Base-by-base conservation (phyloP, 37 sponge, comb jelly and placozoan species). In the Axinella damicornis region DNA sequence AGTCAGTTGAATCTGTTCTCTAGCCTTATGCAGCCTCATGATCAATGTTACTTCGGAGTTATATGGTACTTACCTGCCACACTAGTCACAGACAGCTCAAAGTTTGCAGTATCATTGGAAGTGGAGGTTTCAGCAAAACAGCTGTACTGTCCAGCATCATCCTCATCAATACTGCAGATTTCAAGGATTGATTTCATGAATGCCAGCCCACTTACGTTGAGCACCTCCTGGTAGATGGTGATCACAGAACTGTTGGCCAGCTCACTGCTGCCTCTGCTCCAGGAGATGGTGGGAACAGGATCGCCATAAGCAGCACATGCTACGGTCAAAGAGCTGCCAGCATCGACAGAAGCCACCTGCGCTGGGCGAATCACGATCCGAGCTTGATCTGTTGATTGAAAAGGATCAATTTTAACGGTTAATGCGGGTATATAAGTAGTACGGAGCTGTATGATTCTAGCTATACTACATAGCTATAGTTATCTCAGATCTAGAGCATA, bases 111-210 rank as follows among this genome's bases (percentile, higher is more conserved):
- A 21, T 30, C 62, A 2, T 20, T 70, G 11, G 56, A 40, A 32
- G 31, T 14, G 0, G 72, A 31, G 39, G 39, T 82, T 13, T 30
- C 39, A 17, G 62, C 81, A 18, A 52, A 27, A 67, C 81, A 80
- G 81, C 31, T 56, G 54, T 80, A 80, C 18, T 21, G 25, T 0
- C 70, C 81, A 34, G 57, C 31, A 60, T 80, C 81, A 34, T 39
- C 32, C n/a, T 13, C 56, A 19, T 55, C 36, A 18, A 69, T 22
- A 25, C 69, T 68, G 24, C 81, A 80, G 30, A 80, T 33, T 57
- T 80, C 69, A 17, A 80, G 57, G 36, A 80, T 65, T 33, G 81
- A 80, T 58, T 55, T 67, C 22, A n/a, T 32, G 57, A 80, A 80
- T 38, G 69, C 1, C 22, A 22, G 17, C 17, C 58, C 81, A 52